phyloP scores from a whole-genome alignment of 1,140 invertebrate genomes.

The Pseudomyrmex flavicornis region DNA sequence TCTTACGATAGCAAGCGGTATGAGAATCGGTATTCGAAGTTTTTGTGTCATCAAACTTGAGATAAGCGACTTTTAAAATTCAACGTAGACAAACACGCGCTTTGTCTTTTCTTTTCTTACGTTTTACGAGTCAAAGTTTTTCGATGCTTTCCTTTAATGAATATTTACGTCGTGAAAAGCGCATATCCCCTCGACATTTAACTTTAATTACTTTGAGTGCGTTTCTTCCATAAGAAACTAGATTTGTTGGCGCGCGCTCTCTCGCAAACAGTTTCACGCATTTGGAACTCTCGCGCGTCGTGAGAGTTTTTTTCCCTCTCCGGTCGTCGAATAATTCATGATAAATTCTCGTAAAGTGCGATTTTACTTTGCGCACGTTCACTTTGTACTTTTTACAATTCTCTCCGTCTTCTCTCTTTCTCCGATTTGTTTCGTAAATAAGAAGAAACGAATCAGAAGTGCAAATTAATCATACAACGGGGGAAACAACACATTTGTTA shows the following conservation, averaged over 20 bases:
- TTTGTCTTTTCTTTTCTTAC: neutral
- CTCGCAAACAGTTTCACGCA: conserved; percentile 61
- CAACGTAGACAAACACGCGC: no score
- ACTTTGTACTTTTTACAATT: conserved; percentile 33
- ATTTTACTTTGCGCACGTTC: neutral
- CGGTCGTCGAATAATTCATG: conserved; percentile 53
- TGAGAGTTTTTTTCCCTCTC: conserved; percentile 8
- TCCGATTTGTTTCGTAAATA: conserved; percentile 9
- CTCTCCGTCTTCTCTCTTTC: conserved; percentile 9
- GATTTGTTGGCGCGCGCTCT: conserved; percentile 33
- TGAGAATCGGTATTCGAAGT: no score
- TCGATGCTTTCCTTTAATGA: neutral
- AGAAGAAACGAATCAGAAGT: conserved; percentile 27
- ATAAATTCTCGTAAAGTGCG: no score
- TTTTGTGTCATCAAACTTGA: no score
- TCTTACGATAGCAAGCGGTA: neutral
- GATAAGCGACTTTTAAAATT: no score
- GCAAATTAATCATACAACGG: conserved; percentile 20
- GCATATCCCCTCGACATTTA: neutral
- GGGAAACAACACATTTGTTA: conserved; percentile 29
- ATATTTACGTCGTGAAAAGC: neutral
- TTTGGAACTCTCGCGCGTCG: conserved; percentile 25
- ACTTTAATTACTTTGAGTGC: conserved; percentile 21
- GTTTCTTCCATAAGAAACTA: conserved; percentile 12
- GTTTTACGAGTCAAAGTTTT: neutral